Conservation (phyloP, 2,797 vertebrate species). For the Eurystomus glaucurus region DNA sequence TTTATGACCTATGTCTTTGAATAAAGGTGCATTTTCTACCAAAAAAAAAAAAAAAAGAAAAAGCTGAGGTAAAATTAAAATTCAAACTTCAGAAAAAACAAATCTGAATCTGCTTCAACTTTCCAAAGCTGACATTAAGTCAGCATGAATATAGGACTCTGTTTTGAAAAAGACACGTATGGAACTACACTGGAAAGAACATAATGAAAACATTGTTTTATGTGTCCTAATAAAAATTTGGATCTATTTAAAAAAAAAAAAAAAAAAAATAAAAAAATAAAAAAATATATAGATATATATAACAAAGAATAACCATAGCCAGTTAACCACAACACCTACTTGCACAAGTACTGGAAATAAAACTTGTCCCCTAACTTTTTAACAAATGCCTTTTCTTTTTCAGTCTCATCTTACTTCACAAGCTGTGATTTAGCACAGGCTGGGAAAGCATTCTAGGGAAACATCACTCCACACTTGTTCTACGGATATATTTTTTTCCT, state of each 20-base stretch:
- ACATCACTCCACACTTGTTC: slow-evolving; percentile 30
- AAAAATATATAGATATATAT: no score
- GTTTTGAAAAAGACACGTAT: background rate
- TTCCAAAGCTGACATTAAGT: background rate
- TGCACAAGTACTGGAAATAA: background rate
- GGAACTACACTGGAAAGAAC: background rate
- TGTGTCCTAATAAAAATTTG: background rate
- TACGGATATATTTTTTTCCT: background rate
- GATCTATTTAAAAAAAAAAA: background rate
- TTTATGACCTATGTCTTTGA: background rate
- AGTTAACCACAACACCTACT: background rate
- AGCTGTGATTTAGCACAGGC: background rate
- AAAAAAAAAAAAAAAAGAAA: background rate
- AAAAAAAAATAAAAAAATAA: background rate
- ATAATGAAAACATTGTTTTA: background rate
- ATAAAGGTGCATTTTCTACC: background rate
- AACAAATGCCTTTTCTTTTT: background rate
- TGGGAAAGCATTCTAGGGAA: slow-evolving; percentile 4
- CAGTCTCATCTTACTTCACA: background rate
- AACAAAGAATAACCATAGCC: background rate
- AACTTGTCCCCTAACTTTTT: background rate
- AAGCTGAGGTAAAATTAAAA: background rate
- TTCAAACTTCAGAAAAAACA: background rate
- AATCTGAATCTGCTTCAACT: background rate
- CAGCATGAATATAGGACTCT: background rate